A percentile compares a stretch with the other conserved stretches of the same genome.
These are phyloP conservation scores for Sphaerophoria rueppellii DNA, from an alignment of 2,888 invertebrate genomes.

Conservation along the genomic window DNA sequence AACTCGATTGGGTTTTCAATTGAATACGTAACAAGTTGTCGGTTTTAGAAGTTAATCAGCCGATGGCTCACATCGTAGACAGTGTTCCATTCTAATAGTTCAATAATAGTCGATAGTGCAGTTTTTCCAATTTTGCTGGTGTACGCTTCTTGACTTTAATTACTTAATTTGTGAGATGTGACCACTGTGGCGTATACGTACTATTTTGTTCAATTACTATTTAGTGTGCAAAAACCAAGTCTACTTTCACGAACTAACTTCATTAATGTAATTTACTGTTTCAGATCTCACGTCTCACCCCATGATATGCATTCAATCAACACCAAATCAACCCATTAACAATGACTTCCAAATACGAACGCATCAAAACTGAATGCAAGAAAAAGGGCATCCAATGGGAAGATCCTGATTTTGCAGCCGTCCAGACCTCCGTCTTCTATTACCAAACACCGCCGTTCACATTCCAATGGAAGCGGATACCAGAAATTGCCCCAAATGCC, in stretches of 20 bases:
- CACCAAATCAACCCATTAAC: slow-evolving; percentile 40
- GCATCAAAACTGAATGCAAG: slow-evolving; percentile 90
- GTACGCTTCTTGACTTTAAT: not conserved
- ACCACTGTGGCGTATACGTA: not conserved
- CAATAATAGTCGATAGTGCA: not conserved
- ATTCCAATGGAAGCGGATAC: slow-evolving; percentile 94
- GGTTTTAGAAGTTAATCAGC: no score
- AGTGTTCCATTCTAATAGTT: no score
- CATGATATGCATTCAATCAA: slow-evolving; percentile 58
- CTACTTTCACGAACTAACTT: no score
- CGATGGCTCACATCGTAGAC: no score
- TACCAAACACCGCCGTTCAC: slow-evolving; percentile 97
- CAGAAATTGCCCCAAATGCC: slow-evolving; percentile 85
- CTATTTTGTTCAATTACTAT: not conserved
- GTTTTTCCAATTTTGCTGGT: not conserved
- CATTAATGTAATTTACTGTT: not conserved
- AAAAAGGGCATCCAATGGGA: slow-evolving; percentile 92
- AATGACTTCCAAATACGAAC: slow-evolving; percentile 86
- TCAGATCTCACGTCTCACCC: slow-evolving; percentile 12
- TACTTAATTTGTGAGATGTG: not conserved
- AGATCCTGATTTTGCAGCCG: slow-evolving; percentile 95
- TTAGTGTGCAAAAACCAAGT: not conserved
- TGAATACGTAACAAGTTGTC: no score
- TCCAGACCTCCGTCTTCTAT: slow-evolving; percentile 94
- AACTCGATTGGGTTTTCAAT: no score